Conservation (phyloP, 2,113 vertebrate species). For the Panthera tigris region DNA sequence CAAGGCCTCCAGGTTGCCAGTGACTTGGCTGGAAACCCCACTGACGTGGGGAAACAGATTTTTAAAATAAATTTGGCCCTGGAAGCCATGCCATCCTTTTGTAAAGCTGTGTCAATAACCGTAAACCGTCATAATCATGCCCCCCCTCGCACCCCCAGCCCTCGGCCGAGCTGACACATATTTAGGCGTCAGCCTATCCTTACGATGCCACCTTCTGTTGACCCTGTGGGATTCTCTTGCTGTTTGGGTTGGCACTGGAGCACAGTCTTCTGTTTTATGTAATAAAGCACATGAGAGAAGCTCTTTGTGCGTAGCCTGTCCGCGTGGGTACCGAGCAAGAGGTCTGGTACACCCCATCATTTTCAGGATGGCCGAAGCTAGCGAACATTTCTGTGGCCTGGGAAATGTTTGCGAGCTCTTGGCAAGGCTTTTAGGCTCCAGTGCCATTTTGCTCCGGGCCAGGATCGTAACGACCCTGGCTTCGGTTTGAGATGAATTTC, state of each 20-base stretch:
- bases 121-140: background rate
- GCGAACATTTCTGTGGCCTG: slow-evolving; percentile 37
- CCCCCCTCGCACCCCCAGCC: too few species aligned
- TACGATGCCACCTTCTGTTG: background rate
- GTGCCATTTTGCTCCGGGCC: background rate
- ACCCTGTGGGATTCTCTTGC: background rate
- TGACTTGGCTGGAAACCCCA: slow-evolving; percentile 52
- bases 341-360: background rate
- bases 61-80: slow-evolving; percentile 50
- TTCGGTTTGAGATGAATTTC: slow-evolving; percentile 48
- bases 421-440: background rate
- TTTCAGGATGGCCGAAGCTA: background rate
- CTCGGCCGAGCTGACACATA: background rate
- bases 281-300: slow-evolving; percentile 47
- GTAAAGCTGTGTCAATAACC: background rate
- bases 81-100: slow-evolving; percentile 2
- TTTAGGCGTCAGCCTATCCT: background rate
- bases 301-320: slow-evolving; percentile 15
- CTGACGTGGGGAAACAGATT: slow-evolving; percentile 53
- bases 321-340: background rate
- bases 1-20: slow-evolving; percentile 55
- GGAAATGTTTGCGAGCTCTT: background rate
- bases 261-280: slow-evolving; percentile 34
- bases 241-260: slow-evolving; percentile 11
- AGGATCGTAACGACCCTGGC: slow-evolving; percentile 31